These are phyloP conservation scores for Orthochromis malagaraziensis DNA, from an alignment of 2,113 vertebrate genomes.

Conservation along the genomic window DNA sequence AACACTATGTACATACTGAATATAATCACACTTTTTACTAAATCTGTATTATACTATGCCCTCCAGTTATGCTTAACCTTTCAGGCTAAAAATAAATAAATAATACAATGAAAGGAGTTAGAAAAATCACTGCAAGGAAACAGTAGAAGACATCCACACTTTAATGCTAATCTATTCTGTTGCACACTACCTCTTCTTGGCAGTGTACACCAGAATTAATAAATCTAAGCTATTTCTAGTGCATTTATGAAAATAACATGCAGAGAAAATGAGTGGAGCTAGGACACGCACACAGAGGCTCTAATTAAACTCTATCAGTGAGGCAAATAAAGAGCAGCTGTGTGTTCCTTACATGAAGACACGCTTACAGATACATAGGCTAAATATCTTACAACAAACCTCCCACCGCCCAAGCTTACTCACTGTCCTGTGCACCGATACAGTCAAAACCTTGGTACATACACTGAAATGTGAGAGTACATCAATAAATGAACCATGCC, in stretches of 20 bases:
- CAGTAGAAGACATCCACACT: background rate
- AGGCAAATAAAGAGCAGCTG: conserved; percentile 59
- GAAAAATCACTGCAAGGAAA: background rate
- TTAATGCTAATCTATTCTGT: background rate
- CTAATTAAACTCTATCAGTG: conserved; percentile 66
- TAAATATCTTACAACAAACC: background rate
- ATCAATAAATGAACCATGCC: conserved; percentile 26
- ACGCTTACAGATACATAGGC: background rate
- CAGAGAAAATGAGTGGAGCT: conserved; percentile 7
- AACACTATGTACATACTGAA: background rate
- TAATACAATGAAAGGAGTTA: background rate
- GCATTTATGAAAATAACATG: conserved; percentile 27
- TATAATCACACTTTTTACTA: background rate
- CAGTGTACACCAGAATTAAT: conserved; percentile 1
- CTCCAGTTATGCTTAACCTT: background rate
- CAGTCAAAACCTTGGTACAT: background rate
- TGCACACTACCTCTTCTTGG: background rate
- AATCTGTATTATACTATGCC: background rate
- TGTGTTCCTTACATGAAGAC: conserved; percentile 28
- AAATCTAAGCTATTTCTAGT: conserved; percentile 31
- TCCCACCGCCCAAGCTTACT: background rate
- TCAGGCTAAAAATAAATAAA: background rate
- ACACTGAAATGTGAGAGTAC: background rate
- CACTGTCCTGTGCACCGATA: background rate
- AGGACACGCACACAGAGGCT: background rate